Conservation (phyloP, 2,888 invertebrate species). For the Temnothorax ravouxi region DNA sequence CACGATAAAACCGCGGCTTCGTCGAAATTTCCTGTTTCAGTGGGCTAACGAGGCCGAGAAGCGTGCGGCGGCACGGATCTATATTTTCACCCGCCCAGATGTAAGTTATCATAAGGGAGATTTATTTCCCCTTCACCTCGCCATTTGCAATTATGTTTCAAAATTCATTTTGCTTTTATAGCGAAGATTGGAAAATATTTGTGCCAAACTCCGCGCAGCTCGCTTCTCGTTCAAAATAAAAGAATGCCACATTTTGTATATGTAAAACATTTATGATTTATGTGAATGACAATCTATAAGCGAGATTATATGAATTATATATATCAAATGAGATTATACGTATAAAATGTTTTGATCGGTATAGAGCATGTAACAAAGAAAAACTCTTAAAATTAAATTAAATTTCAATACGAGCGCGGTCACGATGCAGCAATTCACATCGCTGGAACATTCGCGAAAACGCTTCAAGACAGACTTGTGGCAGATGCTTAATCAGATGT, state of each 20-base stretch:
- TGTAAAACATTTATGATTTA: background rate
- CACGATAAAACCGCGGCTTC: slow-evolving; percentile 46
- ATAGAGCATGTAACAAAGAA: background rate
- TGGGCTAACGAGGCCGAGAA: slow-evolving; percentile 37
- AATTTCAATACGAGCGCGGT: background rate
- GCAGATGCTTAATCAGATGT: slow-evolving; percentile 52
- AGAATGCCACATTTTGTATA: background rate
- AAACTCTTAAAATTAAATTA: background rate
- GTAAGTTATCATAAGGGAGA: slow-evolving; percentile 33
- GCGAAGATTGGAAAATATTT: slow-evolving; percentile 17
- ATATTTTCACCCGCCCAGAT: slow-evolving; percentile 26
- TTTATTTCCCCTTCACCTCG: slow-evolving; percentile 27
- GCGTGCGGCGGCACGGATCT: background rate
- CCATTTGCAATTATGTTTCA: background rate
- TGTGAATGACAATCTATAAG: background rate
- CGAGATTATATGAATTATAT: background rate
- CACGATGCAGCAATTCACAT: background rate
- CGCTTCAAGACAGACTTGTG: slow-evolving; percentile 11
- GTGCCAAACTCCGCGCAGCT: background rate
- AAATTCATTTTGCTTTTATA: slow-evolving; percentile 39
- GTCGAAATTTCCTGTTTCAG: slow-evolving; percentile 46
- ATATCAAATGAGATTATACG: background rate
- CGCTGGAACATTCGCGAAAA: background rate
- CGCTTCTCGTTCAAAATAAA: background rate
- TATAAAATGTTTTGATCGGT: background rate